Evolutionary conservation across 2,113 vertebrate species (phyloP).

Genomic region (Sinocyclocheilus anophthalmus): DNA sequence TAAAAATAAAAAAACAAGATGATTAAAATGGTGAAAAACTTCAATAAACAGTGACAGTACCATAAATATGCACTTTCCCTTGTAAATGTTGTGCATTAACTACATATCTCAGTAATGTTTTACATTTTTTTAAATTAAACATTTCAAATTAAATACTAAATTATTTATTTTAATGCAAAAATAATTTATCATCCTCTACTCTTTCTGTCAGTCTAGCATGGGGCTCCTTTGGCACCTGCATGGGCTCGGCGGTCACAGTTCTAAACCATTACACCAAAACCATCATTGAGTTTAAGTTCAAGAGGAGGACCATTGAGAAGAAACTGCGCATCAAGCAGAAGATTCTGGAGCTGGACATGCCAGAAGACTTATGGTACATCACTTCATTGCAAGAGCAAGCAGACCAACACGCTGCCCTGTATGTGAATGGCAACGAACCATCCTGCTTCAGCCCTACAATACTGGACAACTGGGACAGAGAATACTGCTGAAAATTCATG

Average conservation of each 20-base stretch:
- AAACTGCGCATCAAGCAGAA: slow-evolving; percentile 78
- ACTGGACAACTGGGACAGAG: slow-evolving; percentile 64
- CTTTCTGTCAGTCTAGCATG: slow-evolving; percentile 80
- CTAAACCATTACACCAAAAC: slow-evolving; percentile 86
- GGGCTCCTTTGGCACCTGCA: slow-evolving; percentile 88
- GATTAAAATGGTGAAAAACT: too few species aligned
- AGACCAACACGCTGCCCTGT: slow-evolving; percentile 66
- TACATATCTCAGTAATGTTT: too few species aligned
- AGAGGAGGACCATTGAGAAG: slow-evolving; percentile 80
- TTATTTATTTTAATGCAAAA: too few species aligned
- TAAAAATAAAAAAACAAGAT: too few species aligned
- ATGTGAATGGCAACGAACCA: slow-evolving; percentile 65
- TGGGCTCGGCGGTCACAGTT: slow-evolving; percentile 84
- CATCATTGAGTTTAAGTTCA: slow-evolving; percentile 85
- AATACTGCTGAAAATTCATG: slow-evolving; percentile 60
- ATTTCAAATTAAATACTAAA: too few species aligned
- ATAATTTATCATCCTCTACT: background rate
- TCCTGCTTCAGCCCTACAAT: slow-evolving; percentile 47
- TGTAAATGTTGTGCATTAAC: too few species aligned
- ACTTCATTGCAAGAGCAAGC: slow-evolving; percentile 67
- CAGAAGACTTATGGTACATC: slow-evolving; percentile 79
- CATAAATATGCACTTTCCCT: too few species aligned
- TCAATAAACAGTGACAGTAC: too few species aligned
- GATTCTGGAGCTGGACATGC: slow-evolving; percentile 70
- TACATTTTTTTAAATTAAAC: too few species aligned